Conservation (phyloP, 2,113 vertebrate species). For the Plecotus auritus region DNA sequence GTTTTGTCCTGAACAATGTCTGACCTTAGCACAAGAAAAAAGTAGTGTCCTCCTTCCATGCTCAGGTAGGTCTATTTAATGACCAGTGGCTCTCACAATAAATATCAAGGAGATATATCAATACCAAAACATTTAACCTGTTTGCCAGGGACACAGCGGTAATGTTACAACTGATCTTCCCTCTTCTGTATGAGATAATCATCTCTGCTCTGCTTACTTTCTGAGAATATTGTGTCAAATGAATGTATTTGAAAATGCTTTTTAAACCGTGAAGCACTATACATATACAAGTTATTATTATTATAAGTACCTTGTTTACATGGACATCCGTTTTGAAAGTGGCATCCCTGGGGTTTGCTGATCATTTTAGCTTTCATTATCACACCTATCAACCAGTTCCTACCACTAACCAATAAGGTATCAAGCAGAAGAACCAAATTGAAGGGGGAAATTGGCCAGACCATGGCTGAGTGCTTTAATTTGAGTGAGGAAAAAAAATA, state of each 20-base stretch:
- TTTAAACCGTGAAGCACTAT: not conserved
- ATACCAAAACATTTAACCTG: not conserved
- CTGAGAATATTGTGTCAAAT: not conserved
- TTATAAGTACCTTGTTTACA: constrained; percentile 31
- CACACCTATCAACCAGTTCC: constrained; percentile 5
- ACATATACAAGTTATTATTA: not conserved
- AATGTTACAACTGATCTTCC: not conserved
- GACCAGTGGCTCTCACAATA: not conserved
- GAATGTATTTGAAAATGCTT: constrained; percentile 23
- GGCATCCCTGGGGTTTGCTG: not conserved
- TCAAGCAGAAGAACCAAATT: constrained; percentile 32
- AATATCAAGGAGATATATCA: not conserved
- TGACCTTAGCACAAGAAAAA: not conserved
- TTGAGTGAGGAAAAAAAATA: constrained; percentile 29
- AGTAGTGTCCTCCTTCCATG: not conserved
- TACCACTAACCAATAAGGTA: constrained; percentile 5
- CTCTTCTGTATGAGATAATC: not conserved
- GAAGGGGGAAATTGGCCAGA: constrained; percentile 1
- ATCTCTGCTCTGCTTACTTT: constrained; percentile 1
- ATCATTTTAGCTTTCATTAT: constrained; percentile 47
- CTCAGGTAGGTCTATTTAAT: not conserved
- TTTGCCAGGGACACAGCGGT: not conserved
- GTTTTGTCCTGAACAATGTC: not conserved
- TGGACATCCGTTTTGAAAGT: constrained; percentile 34
- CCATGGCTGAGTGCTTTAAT: constrained; percentile 9